These are phyloP conservation scores for Archips xylosteana DNA, from an alignment of 2,888 invertebrate genomes.

Conservation along the genomic window DNA sequence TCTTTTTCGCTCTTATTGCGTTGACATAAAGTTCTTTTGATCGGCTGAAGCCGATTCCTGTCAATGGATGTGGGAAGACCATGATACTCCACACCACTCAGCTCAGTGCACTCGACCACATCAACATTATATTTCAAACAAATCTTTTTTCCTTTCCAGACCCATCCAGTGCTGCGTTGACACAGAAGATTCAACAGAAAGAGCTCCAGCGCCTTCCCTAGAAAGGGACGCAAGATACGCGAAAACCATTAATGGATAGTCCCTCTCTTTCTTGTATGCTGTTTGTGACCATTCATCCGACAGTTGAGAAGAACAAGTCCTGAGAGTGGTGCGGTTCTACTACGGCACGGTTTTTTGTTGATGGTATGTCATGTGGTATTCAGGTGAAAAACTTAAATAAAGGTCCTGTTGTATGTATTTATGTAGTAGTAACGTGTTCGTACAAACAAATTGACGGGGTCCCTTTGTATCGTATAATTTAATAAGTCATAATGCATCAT, in stretches of 20 bases:
- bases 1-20: too few relatives aligned
- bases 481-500: too few relatives aligned
- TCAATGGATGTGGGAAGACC: too few relatives aligned
- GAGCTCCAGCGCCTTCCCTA: not conserved
- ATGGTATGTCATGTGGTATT: conserved; percentile 15
- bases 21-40: too few relatives aligned
- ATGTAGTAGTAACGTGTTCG: too few relatives aligned
- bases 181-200: not conserved
- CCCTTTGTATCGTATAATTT: too few relatives aligned
- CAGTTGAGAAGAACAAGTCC: not conserved
- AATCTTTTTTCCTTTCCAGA: not conserved
- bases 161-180: not conserved
- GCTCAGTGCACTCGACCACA: too few relatives aligned
- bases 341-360: conserved; percentile 26
- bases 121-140: not conserved
- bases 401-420: too few relatives aligned
- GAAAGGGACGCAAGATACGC: conserved; percentile 1
- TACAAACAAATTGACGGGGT: too few relatives aligned
- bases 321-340: conserved; percentile 10
- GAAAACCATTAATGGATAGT: conserved; percentile 26
- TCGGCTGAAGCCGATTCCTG: too few relatives aligned
- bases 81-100: too few relatives aligned
- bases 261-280: not conserved
- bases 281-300: not conserved
- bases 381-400: too few relatives aligned